Percentiles rank a stretch among this genome's conserved stretches.
phyloP scores from a whole-genome alignment of 1,140 invertebrate genomes.

The Carposina sasakii region DNA sequence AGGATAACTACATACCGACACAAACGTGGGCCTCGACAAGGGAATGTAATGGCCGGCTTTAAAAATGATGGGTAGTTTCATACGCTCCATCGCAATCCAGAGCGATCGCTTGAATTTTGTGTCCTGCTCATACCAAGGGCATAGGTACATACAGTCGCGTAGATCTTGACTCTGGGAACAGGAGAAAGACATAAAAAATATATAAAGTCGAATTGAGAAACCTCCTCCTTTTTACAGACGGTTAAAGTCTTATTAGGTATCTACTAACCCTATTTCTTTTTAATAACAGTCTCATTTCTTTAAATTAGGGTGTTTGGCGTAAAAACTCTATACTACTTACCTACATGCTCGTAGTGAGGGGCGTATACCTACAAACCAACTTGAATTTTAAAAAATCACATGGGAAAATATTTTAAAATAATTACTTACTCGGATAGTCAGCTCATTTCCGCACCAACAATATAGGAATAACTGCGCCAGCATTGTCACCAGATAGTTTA shows the following conservation, averaged over 20 bases:
- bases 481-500: constrained; percentile 65
- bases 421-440: constrained; percentile 66
- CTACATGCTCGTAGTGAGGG: too few relatives aligned
- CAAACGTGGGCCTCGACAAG: constrained; percentile 64
- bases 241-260: too few relatives aligned
- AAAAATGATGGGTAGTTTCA: constrained; percentile 66
- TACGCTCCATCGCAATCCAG: constrained; percentile 64
- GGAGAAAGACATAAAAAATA: background rate
- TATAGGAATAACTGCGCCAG: constrained; percentile 70
- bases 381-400: background rate
- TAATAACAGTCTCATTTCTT: too few relatives aligned
- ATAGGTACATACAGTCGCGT: constrained; percentile 48
- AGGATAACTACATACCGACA: constrained; percentile 43
- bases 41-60: constrained; percentile 70
- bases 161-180: constrained; percentile 50
- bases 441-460: constrained; percentile 75
- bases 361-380: background rate
- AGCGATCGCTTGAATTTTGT: constrained; percentile 47
- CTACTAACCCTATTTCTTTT: too few relatives aligned
- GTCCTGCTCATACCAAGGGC: constrained; percentile 59
- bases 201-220: background rate
- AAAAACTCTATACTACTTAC: background rate
- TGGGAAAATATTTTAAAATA: constrained; percentile 2
- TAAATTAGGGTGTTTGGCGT: too few relatives aligned
- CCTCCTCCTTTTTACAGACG: background rate